Evolutionary conservation across 1,140 invertebrate genomes (phyloP), one percentile per base, ranked within the genome.

Genomic region (Oryzaephilus surinamensis): DNA sequence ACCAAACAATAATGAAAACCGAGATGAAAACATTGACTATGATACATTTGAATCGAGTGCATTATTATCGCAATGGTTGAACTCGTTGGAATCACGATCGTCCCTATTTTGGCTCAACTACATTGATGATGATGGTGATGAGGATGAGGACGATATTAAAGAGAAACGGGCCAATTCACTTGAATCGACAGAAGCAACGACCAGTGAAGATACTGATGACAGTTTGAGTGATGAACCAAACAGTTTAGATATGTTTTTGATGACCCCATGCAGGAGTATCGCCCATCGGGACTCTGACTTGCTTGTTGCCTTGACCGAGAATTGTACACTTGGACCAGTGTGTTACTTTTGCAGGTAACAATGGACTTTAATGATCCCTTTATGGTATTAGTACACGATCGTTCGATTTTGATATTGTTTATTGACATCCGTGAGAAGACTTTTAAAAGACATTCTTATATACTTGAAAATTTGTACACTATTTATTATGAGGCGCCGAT

Each of bases 281-380:
- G 60, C 60, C 6, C 60, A 62, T 34, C 38, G 58, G 29, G 60
- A 62, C 27, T 48, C 53, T 5, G 57, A 60, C 42, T 37, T 62
- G 14, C 38, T 62, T 34, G 44, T 59, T 16, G 58, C 60, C 14
- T 36, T 62, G 18, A 50, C 49, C 6, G 60, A 59, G 46, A 62
- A 62, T 46, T 58, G 60, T 37, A 46, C 53, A 2, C 44, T 59
- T 21, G 60, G 57, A 39, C 52, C 57, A 6, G 57, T 62, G 20
- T 62, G 60, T 46, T 58, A 61, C 47, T 62, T 62, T 43, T 62
- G 58, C 60, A 62, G 58, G 60, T 61, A 59, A 39, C 10, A 24
- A 10, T 6, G n/a, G n/a, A n/a, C n/a, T n/a, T n/a, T n/a, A n/a
- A n/a, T n/a, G n/a, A n/a, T n/a, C n/a, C n/a, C n/a, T n/a, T n/a